Evolutionary conservation across 2,797 vertebrate genomes (phyloP).

Genomic region (Pipistrellus pygmaeus): DNA sequence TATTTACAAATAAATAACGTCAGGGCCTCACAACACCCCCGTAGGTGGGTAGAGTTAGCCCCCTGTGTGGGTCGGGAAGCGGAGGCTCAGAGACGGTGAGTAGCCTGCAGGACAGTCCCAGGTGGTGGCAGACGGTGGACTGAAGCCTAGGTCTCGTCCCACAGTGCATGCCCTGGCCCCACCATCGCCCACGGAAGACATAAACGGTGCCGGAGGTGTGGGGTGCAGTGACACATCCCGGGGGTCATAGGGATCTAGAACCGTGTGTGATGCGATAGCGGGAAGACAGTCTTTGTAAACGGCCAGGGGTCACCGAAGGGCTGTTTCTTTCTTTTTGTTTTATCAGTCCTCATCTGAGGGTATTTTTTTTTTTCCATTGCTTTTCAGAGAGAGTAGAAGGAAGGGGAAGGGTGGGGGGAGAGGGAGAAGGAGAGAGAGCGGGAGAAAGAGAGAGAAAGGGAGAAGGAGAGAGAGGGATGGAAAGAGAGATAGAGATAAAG

Average conservation of each 20-base stretch:
- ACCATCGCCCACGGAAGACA: background rate
- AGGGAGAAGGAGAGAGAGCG: accelerated
- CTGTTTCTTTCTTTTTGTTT: too few relatives aligned
- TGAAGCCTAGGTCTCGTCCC: background rate
- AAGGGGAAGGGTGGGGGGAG: too few relatives aligned
- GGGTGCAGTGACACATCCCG: background rate
- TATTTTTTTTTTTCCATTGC: too few relatives aligned
- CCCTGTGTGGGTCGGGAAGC: background rate
- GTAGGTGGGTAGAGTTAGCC: accelerated
- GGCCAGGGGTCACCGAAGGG: too few relatives aligned
- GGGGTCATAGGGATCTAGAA: background rate
- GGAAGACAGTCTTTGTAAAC: background rate
- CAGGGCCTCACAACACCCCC: background rate
- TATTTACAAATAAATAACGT: background rate
- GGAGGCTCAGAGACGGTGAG: background rate
- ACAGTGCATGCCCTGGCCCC: background rate
- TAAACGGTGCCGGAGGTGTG: background rate
- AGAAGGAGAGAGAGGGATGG: too few relatives aligned
- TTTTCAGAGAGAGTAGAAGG: too few relatives aligned
- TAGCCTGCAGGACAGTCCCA: background rate
- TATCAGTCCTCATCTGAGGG: too few relatives aligned
- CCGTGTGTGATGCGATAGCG: accelerated
- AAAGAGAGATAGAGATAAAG: accelerated
- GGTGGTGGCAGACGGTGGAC: background rate
- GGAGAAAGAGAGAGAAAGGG: accelerated